Evolutionary conservation across 2,113 vertebrate species (phyloP).

Genomic region (Antechinus flavipes): DNA sequence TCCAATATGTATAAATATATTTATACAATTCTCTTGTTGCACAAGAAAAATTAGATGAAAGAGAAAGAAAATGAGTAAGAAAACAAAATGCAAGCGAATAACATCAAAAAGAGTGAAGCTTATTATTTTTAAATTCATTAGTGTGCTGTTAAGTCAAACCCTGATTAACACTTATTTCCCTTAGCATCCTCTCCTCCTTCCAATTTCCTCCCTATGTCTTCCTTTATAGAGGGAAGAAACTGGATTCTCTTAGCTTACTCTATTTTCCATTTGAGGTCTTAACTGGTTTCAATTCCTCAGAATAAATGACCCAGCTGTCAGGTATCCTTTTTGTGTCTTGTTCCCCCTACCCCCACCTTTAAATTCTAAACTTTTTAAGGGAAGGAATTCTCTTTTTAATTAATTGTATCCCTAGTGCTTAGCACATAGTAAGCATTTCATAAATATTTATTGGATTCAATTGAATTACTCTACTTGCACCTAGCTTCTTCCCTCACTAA

Average conservation of each 20-base stretch:
- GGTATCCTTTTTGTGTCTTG: not conserved
- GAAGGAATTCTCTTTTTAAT: not conserved
- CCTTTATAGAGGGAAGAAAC: not conserved
- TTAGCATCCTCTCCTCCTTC: too few species aligned
- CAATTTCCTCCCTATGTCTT: not conserved
- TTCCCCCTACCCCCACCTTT: not conserved
- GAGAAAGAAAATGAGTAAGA: too few species aligned
- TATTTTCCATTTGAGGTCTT: not conserved
- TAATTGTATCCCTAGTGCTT: not conserved
- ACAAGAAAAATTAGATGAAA: too few species aligned
- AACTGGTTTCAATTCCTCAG: not conserved
- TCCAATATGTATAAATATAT: too few species aligned
- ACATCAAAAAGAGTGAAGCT: too few species aligned
- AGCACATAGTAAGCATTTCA: not conserved
- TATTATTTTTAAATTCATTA: too few species aligned
- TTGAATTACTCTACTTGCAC: not conserved
- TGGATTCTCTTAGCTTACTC: not conserved
- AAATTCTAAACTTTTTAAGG: not conserved
- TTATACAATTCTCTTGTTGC: too few species aligned
- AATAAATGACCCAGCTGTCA: not conserved
- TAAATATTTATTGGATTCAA: not conserved
- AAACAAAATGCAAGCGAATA: too few species aligned
- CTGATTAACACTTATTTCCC: too few species aligned
- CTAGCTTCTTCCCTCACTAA: not conserved
- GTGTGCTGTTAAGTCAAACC: too few species aligned